Evolutionary conservation across 2,797 vertebrate species (phyloP).

Genomic region (Gallinago solitaria): DNA sequence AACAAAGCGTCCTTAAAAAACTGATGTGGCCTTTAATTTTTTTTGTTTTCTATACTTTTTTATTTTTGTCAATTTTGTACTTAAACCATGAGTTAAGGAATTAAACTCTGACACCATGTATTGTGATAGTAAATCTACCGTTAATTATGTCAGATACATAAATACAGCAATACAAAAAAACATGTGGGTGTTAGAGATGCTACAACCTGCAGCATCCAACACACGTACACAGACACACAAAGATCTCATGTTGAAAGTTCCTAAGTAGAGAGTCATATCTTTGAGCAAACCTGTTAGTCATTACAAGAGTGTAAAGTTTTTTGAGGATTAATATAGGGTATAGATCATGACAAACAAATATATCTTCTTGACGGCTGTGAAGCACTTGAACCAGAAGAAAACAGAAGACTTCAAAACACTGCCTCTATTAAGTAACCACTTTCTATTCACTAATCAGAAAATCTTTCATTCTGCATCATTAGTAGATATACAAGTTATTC

Average conservation of each 20-base stretch:
- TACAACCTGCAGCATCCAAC: background rate
- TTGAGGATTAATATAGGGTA: background rate
- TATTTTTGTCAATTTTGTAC: background rate
- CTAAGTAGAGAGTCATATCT: background rate
- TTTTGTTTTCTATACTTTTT: background rate
- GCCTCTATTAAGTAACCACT: background rate
- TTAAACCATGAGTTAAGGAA: background rate
- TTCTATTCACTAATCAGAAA: background rate
- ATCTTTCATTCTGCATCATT: background rate
- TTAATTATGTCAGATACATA: background rate
- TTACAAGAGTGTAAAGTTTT: background rate
- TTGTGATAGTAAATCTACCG: background rate
- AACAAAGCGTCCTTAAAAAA: background rate
- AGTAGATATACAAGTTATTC: background rate
- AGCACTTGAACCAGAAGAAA: background rate
- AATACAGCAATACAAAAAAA: background rate
- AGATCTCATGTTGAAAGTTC: background rate
- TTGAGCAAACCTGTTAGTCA: background rate
- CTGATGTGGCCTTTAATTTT: accelerated
- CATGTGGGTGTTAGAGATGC: background rate
- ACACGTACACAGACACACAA: accelerated
- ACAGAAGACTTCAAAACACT: background rate
- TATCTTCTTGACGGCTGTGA: background rate
- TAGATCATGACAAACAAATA: background rate
- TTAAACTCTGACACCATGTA: background rate